Evolutionary conservation across 2,797 vertebrate genomes (phyloP).

Genomic region (Danionella dracula): DNA sequence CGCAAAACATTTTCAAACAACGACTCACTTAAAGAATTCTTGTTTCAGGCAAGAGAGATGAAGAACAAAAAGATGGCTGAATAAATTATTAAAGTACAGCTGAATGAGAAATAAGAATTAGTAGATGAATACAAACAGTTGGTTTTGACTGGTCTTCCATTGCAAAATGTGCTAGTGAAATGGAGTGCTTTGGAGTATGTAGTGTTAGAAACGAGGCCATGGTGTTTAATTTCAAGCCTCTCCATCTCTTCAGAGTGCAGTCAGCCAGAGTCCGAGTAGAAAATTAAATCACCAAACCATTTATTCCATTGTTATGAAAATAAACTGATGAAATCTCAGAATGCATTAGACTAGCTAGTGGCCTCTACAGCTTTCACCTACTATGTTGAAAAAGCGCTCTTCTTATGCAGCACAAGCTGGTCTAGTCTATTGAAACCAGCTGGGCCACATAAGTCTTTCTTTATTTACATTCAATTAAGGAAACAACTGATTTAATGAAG

Average conservation of each 20-base stretch:
- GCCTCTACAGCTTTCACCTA: slow-evolving; percentile 49
- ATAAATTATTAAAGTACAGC: slow-evolving; percentile 68
- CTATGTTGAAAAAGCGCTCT: slow-evolving; percentile 82
- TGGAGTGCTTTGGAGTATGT: no score
- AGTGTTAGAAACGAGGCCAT: slow-evolving; percentile 57
- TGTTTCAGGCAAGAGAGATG: slow-evolving; percentile 33
- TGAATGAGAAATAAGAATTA: slow-evolving; percentile 69
- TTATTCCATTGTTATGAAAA: slow-evolving; percentile 98
- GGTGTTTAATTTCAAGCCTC: slow-evolving; percentile 86
- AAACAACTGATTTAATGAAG: slow-evolving; percentile 87
- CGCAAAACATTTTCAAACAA: slow-evolving; percentile 91
- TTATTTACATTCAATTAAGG: slow-evolving; percentile 91
- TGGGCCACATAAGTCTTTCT: slow-evolving; percentile 76
- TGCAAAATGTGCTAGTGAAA: slow-evolving; percentile 59
- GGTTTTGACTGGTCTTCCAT: slow-evolving; percentile 74
- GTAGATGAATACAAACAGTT: slow-evolving; percentile 93
- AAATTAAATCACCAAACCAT: slow-evolving; percentile 95
- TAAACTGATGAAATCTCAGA: slow-evolving; percentile 86
- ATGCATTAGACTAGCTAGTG: slow-evolving; percentile 88
- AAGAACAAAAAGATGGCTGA: slow-evolving; percentile 35
- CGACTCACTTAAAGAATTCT: slow-evolving; percentile 77
- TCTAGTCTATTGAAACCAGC: slow-evolving; percentile 82
- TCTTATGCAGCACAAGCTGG: slow-evolving; percentile 76
- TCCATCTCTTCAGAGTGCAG: no score
- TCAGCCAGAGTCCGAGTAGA: slow-evolving; percentile 85